These are phyloP conservation scores for Ooceraea biroi DNA, from an alignment of 1,140 invertebrate genomes.

Conservation along the genomic window DNA sequence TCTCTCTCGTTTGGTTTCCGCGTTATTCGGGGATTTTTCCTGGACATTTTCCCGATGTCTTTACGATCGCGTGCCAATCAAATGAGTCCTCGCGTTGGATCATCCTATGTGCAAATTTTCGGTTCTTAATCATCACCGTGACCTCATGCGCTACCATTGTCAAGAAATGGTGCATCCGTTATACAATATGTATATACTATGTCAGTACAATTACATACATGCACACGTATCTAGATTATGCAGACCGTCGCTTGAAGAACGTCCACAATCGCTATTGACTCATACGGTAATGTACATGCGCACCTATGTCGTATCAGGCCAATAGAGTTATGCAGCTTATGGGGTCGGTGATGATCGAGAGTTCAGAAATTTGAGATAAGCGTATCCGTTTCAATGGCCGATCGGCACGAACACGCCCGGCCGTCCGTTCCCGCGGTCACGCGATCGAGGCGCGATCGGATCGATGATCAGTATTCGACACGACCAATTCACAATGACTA, in stretches of 20 bases:
- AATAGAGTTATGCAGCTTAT: slow-evolving; percentile 44
- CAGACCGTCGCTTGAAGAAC: slow-evolving; percentile 1
- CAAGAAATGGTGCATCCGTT: slow-evolving; percentile 25
- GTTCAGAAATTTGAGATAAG: slow-evolving; percentile 11
- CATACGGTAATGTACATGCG: slow-evolving; percentile 60
- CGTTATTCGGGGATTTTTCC: not conserved
- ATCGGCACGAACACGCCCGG: not conserved
- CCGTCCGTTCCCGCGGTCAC: slow-evolving; percentile 13
- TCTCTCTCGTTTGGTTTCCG: not conserved
- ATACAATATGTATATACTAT: slow-evolving; percentile 12
- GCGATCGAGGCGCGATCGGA: not conserved
- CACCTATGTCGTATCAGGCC: slow-evolving; percentile 41
- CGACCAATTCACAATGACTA: slow-evolving; percentile 52
- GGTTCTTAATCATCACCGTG: slow-evolving; percentile 54
- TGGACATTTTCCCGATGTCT: not conserved
- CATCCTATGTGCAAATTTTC: not conserved
- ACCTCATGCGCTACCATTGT: slow-evolving; percentile 33
- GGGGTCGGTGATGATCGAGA: slow-evolving; percentile 38
- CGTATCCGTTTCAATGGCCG: not conserved
- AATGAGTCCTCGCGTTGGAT: no score
- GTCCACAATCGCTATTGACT: slow-evolving; percentile 47
- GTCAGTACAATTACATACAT: slow-evolving; percentile 57
- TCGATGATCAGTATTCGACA: slow-evolving; percentile 61
- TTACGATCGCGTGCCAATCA: slow-evolving; percentile 1
- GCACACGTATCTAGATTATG: slow-evolving; percentile 56